Evolutionary conservation across 2,888 invertebrate genomes (phyloP).

Genomic region (Proisotoma minuta): DNA sequence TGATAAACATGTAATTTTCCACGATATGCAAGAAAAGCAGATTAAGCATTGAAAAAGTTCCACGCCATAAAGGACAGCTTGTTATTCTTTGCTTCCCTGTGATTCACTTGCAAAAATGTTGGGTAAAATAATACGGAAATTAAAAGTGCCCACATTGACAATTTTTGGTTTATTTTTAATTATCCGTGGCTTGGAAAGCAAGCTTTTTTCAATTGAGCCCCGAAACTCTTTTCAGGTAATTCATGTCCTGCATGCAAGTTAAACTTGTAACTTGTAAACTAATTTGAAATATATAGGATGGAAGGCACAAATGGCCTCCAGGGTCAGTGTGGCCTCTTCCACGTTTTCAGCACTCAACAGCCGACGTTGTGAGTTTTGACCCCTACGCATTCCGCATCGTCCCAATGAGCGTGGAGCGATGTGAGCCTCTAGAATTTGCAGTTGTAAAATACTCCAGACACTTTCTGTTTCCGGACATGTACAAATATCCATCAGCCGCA

Average conservation of each 20-base stretch:
- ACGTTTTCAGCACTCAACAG: conserved; percentile 17
- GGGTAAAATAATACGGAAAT: too few species aligned
- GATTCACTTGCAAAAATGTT: too few species aligned
- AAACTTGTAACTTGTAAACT: neutral
- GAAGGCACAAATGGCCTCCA: conserved; percentile 19
- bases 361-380: conserved; percentile 24
- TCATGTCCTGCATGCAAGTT: neutral
- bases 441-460: conserved; percentile 26
- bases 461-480: conserved; percentile 26
- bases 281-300: conserved; percentile 24
- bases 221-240: conserved; percentile 30
- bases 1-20: too few species aligned
- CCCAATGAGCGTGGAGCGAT: conserved; percentile 8
- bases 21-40: too few species aligned
- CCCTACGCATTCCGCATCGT: conserved; percentile 20
- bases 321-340: conserved; percentile 41
- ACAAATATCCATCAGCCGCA: conserved; percentile 8
- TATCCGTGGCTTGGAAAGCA: neutral
- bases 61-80: too few species aligned
- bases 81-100: too few species aligned
- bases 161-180: too few species aligned
- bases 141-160: too few species aligned
- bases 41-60: too few species aligned
- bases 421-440: conserved; percentile 34
- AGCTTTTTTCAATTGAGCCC: conserved; percentile 29